These are phyloP conservation scores for Poecilus cupreus DNA, from an alignment of 2,888 invertebrate genomes.

Conservation along the genomic window DNA sequence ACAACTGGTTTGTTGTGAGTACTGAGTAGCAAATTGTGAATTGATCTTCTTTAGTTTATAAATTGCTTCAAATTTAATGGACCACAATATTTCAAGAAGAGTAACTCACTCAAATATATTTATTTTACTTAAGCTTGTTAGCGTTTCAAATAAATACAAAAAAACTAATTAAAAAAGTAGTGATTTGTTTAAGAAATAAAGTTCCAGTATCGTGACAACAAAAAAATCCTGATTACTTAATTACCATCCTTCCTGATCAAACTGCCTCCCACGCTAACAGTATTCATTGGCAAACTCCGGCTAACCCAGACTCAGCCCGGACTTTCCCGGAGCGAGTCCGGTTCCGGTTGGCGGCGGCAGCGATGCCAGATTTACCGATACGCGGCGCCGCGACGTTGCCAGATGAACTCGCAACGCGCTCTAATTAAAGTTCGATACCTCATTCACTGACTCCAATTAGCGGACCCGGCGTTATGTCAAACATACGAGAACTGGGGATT, in stretches of 20 bases:
- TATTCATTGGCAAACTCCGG: constrained; percentile 18
- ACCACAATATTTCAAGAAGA: too few relatives aligned
- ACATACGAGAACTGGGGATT: neutral
- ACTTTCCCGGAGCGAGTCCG: constrained; percentile 8
- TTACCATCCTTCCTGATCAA: neutral
- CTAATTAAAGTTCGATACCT: constrained; percentile 37
- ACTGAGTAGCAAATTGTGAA: too few relatives aligned
- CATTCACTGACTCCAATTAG: constrained; percentile 27
- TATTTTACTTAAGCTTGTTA: too few relatives aligned
- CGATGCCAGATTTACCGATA: neutral
- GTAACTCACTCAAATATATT: too few relatives aligned
- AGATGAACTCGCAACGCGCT: constrained; percentile 26
- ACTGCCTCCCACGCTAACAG: neutral
- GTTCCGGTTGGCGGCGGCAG: neutral
- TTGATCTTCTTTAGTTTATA: too few relatives aligned
- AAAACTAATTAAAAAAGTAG: too few relatives aligned
- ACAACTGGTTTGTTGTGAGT: too few relatives aligned
- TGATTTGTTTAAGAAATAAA: too few relatives aligned
- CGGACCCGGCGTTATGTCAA: neutral
- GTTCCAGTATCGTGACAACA: too few relatives aligned
- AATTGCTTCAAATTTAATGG: too few relatives aligned
- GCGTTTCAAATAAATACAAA: too few relatives aligned
- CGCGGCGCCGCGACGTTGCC: neutral
- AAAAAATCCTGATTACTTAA: constrained; percentile 19
- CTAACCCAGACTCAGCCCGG: neutral